These are phyloP conservation scores for Pygocentrus nattereri DNA, from an alignment of 2,797 vertebrate genomes.

Conservation along the genomic window DNA sequence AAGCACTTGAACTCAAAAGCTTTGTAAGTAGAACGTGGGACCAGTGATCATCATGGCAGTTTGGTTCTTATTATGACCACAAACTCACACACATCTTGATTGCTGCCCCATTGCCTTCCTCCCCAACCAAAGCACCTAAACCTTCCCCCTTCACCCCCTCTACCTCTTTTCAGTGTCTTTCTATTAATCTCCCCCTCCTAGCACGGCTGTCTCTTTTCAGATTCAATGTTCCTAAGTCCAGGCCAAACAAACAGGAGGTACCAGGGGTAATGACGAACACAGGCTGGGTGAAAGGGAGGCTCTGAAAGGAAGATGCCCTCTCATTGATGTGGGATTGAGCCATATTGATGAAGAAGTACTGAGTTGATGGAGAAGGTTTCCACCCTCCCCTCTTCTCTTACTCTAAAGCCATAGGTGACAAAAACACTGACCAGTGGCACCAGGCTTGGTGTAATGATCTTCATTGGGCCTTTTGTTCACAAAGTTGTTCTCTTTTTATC, in stretches of 20 bases:
- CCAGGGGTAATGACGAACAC: slow-evolving; percentile 72
- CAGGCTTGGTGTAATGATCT: slow-evolving; percentile 52
- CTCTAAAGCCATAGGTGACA: slow-evolving; percentile 54
- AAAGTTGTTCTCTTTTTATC: slow-evolving; percentile 48
- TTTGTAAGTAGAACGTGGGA: too few relatives aligned
- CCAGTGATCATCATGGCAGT: neutral
- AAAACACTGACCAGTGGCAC: slow-evolving; percentile 53
- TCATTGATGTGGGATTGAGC: slow-evolving; percentile 77
- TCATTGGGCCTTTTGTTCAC: slow-evolving; percentile 43
- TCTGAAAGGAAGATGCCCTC: slow-evolving; percentile 65
- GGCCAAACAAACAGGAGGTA: slow-evolving; percentile 81
- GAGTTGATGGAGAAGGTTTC: slow-evolving; percentile 54
- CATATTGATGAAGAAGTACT: slow-evolving; percentile 59
- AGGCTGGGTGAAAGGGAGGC: slow-evolving; percentile 67
- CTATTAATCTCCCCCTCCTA: slow-evolving; percentile 41
- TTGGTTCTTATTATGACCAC: neutral
- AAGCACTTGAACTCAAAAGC: too few relatives aligned
- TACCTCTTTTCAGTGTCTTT: slow-evolving; percentile 22
- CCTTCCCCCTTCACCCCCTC: neutral
- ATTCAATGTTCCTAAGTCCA: slow-evolving; percentile 52
- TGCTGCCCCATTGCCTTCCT: slow-evolving; percentile 32
- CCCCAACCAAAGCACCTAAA: neutral
- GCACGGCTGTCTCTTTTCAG: slow-evolving; percentile 47
- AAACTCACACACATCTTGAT: slow-evolving; percentile 28
- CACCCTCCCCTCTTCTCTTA: slow-evolving; percentile 36